Evolutionary conservation across 2,888 invertebrate genomes (phyloP).

Genomic region (Euplagia quadripunctaria): DNA sequence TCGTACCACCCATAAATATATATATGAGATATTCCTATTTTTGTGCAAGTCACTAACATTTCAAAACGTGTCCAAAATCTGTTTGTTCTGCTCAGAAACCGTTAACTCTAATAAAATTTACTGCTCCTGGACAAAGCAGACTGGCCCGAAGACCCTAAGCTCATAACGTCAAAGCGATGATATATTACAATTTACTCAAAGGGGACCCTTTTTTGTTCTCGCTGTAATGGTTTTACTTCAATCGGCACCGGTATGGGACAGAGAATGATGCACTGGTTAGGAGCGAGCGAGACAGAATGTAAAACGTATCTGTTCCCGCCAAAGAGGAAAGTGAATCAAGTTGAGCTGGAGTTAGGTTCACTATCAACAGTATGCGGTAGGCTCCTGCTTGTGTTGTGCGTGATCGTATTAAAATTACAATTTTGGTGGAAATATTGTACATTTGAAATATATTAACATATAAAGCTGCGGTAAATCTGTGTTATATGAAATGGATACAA

Average conservation of each 20-base stretch:
- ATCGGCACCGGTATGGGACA: constrained; percentile 72
- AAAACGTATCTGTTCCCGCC: constrained; percentile 80
- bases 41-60: constrained; percentile 13
- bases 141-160: constrained; percentile 76
- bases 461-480: not conserved
- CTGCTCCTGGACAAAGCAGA: constrained; percentile 76
- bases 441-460: not conserved
- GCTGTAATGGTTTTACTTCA: constrained; percentile 84
- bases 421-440: constrained; percentile 17
- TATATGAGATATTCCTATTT: not conserved
- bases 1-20: not conserved
- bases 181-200: constrained; percentile 86
- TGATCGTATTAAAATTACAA: constrained; percentile 25
- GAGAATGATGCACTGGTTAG: constrained; percentile 36
- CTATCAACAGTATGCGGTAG: constrained; percentile 82
- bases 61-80: constrained; percentile 39
- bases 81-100: constrained; percentile 60
- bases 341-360: constrained; percentile 74
- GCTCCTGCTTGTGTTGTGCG: constrained; percentile 66
- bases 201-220: constrained; percentile 88
- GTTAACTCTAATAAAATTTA: constrained; percentile 81
- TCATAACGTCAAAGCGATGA: constrained; percentile 84
- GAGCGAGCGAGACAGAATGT: constrained; percentile 62
- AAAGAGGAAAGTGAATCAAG: constrained; percentile 80
- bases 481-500: not conserved